phyloP scores from a whole-genome alignment of 2,113 vertebrate genomes.

The Bos taurus region DNA sequence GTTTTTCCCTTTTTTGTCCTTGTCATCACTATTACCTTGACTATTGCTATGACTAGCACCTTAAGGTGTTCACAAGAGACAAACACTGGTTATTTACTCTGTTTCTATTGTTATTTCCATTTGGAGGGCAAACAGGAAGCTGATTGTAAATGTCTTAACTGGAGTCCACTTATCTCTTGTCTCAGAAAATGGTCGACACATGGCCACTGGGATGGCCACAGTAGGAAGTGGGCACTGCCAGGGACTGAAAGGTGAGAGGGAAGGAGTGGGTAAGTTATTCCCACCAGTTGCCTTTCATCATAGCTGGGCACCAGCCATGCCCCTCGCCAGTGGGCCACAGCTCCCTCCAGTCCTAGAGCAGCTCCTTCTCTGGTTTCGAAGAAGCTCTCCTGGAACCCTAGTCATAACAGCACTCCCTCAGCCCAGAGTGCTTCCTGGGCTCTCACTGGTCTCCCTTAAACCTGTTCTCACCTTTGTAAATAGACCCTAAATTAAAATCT shows the following conservation, averaged over 20 bases:
- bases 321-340: background rate
- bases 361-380: background rate
- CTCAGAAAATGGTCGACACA: background rate
- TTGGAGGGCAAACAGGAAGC: background rate
- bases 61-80: background rate
- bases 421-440: background rate
- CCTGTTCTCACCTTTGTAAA: background rate
- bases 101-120: background rate
- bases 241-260: background rate
- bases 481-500: background rate
- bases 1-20: background rate
- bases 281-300: background rate
- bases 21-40: background rate
- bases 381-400: fast-evolving
- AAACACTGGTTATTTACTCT: background rate
- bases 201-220: background rate
- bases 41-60: background rate
- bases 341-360: background rate
- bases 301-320: background rate
- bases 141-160: background rate
- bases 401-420: too few species aligned
- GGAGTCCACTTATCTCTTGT: background rate
- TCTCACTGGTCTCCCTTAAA: background rate
- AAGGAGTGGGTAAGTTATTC: background rate
- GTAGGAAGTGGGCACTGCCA: too few species aligned